Base-by-base conservation (phyloP, 2,113 vertebrate species). In the Chlorocebus sabaeus region DNA sequence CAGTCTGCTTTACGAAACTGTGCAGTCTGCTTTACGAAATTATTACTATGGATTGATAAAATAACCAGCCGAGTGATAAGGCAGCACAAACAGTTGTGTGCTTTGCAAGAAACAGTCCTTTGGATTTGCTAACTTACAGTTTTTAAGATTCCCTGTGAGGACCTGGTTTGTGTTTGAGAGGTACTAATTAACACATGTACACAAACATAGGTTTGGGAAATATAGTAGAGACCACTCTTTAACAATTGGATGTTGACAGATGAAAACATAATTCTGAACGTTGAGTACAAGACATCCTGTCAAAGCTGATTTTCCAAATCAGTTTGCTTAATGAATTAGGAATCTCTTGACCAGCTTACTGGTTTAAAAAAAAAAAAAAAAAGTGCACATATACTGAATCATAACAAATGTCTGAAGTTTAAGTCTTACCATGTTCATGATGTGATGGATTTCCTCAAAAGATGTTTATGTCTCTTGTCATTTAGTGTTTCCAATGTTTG, bases 401-500 rank as follows among this genome's bases (percentile, higher is more conserved):
- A 4, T 83, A 78, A 82, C 32, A 64, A 57, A 57, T 67, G 27
- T 48, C 23, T 93, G 38, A 55, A 79, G 22, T 80, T 86, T 80
- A 83, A 52, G 45, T 76, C 48, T 90, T 25, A 3, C 57, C 23
- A n/a, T 75, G 94, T 92, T 81, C 52, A 78, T 70, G 40, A 61
- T 10, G 11, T 92, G 20, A 52, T 27, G 2, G 2, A 61, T 86
- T 92, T 80, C 3, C 32, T 96, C 67, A 91, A 84, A 87, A 82
- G 43, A 20, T 95, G 6, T 85, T 84, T 87, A 32, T 93, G 5
- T 83, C 27, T 96, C 70, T 83, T 93, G 55, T 57, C 67, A 13
- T 84, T 70, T 91, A 97, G 95, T 30, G 90, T 94, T 95, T 82
- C 59, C 70, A 23, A 0, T 94, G 68, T 78, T 97, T 27, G 78